Conservation (phyloP, 2,888 invertebrate species). For the Carabus problematicus region DNA sequence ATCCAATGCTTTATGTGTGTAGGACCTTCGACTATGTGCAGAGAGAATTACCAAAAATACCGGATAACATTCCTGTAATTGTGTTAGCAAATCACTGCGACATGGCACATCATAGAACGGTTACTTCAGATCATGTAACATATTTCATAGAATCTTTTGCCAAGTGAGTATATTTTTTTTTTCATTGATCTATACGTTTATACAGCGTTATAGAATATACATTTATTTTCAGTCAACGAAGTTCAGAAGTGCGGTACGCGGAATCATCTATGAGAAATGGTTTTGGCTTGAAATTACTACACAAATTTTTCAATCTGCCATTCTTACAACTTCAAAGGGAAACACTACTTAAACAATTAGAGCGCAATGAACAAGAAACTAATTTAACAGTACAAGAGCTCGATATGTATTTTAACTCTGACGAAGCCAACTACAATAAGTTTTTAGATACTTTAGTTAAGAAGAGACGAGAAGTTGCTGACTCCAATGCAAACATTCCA, state of each 20-base stretch:
- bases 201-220: neutral
- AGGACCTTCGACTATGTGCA: conserved; percentile 96
- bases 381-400: conserved; percentile 77
- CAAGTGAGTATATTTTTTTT: conserved; percentile 58
- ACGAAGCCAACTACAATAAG: conserved; percentile 77
- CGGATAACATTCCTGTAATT: conserved; percentile 80
- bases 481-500: conserved; percentile 65
- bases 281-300: conserved; percentile 89
- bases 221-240: conserved; percentile 56
- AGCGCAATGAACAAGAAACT: conserved; percentile 84
- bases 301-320: conserved; percentile 95
- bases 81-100: conserved; percentile 94
- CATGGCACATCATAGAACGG: conserved; percentile 94
- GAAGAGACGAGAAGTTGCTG: conserved; percentile 76
- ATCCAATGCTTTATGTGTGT: conserved; percentile 19
- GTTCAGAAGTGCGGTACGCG: conserved; percentile 80
- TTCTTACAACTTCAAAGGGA: conserved; percentile 89
- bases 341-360: conserved; percentile 81
- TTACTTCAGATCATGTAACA: conserved; percentile 74
- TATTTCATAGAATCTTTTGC: conserved; percentile 71
- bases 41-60: conserved; percentile 83
- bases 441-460: conserved; percentile 78
- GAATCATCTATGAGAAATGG: conserved; percentile 96
- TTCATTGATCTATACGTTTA: no score
- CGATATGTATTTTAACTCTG: conserved; percentile 77